Evolutionary conservation across 2,113 vertebrate genomes (phyloP).

Genomic region (Siniperca chuatsi): DNA sequence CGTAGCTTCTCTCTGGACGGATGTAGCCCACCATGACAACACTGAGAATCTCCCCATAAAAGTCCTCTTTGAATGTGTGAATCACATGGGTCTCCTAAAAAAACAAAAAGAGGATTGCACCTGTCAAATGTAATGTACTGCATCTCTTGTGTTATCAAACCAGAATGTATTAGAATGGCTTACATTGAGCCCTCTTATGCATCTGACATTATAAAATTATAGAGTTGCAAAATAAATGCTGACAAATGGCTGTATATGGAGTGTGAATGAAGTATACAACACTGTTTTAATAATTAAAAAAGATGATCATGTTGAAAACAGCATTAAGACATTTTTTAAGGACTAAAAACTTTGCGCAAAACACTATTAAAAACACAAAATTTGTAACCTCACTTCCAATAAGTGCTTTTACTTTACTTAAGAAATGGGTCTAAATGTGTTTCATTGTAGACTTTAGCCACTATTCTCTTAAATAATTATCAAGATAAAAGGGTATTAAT

Average conservation of each 20-base stretch:
- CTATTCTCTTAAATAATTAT: neutral
- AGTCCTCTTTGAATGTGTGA: slow-evolving; percentile 95
- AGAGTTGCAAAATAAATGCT: neutral
- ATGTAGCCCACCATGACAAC: slow-evolving; percentile 94
- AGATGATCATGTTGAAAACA: neutral
- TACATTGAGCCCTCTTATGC: neutral
- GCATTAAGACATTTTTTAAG: neutral
- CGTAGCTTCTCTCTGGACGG: slow-evolving; percentile 92
- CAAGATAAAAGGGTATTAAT: neutral
- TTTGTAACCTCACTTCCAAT: neutral
- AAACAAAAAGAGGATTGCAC: neutral
- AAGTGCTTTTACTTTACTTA: neutral
- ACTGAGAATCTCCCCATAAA: slow-evolving; percentile 94
- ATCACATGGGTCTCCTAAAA: slow-evolving; percentile 95
- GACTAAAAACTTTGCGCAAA: neutral
- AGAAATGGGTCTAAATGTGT: neutral
- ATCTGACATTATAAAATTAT: neutral
- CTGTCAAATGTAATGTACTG: neutral
- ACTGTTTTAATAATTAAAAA: neutral
- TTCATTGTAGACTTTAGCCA: neutral
- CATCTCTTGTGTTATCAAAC: neutral
- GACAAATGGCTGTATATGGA: neutral
- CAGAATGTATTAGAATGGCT: neutral
- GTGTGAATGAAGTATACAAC: neutral
- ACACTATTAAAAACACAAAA: neutral